phyloP scores from a whole-genome alignment of 2,113 vertebrate genomes.

The Blennius ocellaris region DNA sequence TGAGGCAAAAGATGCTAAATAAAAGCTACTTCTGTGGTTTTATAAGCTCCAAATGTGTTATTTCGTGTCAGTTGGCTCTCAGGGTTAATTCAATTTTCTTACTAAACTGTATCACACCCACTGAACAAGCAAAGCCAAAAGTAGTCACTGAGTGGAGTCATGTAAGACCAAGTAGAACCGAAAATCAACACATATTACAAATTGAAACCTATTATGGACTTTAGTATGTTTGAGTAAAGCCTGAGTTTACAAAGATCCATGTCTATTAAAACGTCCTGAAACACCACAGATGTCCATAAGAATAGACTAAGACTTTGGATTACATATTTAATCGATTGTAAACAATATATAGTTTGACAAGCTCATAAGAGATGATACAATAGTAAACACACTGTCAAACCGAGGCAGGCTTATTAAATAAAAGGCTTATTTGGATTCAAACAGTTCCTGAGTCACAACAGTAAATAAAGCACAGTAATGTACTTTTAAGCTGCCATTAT shows the following conservation, averaged over 20 bases:
- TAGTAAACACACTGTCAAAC: neutral
- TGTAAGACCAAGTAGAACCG: neutral
- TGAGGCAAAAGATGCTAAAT: neutral
- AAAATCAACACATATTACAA: neutral
- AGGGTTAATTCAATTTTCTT: neutral
- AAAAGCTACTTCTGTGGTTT: neutral
- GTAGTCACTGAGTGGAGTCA: neutral
- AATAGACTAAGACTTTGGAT: no score
- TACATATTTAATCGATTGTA: neutral
- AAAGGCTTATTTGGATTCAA: neutral
- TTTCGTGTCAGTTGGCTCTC: neutral
- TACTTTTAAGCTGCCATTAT: slow-evolving; percentile 22
- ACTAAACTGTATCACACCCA: no score
- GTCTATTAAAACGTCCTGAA: no score
- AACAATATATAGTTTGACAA: neutral
- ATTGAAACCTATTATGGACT: neutral
- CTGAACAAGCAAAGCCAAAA: neutral
- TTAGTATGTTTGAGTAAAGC: neutral
- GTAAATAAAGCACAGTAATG: slow-evolving; percentile 8
- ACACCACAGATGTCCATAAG: neutral
- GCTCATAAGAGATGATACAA: neutral
- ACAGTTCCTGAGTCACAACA: neutral
- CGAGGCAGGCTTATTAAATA: no score
- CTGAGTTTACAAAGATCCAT: neutral
- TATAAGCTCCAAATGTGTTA: neutral